These are phyloP conservation scores for Caenorhabditis briggsae DNA, from an alignment of 1,140 invertebrate species.

Conservation along the genomic window DNA sequence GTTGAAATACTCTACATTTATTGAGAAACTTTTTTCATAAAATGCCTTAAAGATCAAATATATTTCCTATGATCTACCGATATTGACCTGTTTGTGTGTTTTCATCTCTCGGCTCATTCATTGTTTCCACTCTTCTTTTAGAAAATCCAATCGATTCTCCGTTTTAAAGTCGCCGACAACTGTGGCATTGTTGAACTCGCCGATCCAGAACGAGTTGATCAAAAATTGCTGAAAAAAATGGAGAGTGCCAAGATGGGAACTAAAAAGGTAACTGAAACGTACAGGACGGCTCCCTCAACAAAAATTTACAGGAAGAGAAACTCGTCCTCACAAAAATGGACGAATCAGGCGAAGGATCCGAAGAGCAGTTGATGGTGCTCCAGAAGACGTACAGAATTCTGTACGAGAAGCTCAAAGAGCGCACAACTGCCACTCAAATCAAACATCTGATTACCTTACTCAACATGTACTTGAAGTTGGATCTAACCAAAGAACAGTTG, in stretches of 20 bases:
- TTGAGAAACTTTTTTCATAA: too few species aligned
- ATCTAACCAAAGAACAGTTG: background rate
- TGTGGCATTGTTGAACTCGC: background rate
- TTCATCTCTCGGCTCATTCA: too few species aligned
- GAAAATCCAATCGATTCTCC: slow-evolving; percentile 6
- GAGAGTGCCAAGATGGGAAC: slow-evolving; percentile 10
- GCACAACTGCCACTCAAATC: background rate
- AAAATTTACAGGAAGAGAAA: slow-evolving; percentile 19
- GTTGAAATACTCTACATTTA: too few species aligned
- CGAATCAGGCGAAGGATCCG: background rate
- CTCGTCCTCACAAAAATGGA: background rate
- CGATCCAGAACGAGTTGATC: background rate
- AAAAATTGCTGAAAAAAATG: slow-evolving; percentile 1
- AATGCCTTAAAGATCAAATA: too few species aligned
- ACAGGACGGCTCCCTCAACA: background rate
- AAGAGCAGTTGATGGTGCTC: background rate
- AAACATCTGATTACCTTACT: background rate
- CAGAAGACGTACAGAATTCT: slow-evolving; percentile 9
- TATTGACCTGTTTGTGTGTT: too few species aligned
- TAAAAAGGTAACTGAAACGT: background rate
- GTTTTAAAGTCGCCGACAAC: background rate
- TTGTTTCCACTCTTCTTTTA: background rate
- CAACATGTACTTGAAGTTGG: background rate
- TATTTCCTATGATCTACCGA: too few species aligned
- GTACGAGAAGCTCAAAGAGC: slow-evolving; percentile 8